Conservation (phyloP, 1,140 invertebrate genomes). For the Musca vetustissima region DNA sequence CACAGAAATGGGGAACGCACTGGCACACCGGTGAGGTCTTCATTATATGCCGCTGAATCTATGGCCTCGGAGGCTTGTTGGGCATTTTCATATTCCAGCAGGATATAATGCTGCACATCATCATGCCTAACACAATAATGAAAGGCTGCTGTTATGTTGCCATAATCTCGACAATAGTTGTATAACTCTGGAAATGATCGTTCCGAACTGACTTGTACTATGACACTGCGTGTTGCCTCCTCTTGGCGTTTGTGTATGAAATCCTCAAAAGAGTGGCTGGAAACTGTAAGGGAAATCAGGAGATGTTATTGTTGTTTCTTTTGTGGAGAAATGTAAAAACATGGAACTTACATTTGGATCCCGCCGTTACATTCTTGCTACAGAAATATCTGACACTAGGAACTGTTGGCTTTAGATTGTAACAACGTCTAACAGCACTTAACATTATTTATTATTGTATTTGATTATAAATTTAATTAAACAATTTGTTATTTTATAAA, state of each 20-base stretch:
- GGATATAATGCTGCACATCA: slow-evolving; percentile 64
- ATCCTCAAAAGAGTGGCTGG: slow-evolving; percentile 41
- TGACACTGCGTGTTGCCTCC: slow-evolving; percentile 57
- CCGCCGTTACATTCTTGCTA: too few relatives aligned
- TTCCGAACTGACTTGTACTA: slow-evolving; percentile 66
- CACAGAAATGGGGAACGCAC: slow-evolving; percentile 67
- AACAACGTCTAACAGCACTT: too few relatives aligned
- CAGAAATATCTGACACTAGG: too few relatives aligned
- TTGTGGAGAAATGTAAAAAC: background rate
- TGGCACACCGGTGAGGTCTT: slow-evolving; percentile 57
- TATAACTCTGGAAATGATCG: slow-evolving; percentile 64
- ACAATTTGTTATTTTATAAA: too few relatives aligned
- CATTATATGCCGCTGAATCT: slow-evolving; percentile 36
- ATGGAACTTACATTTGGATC: slow-evolving; percentile 5
- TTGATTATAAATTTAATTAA: too few relatives aligned
- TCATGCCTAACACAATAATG: slow-evolving; percentile 62
- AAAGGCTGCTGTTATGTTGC: slow-evolving; percentile 62
- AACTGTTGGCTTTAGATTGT: too few relatives aligned
- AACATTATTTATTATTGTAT: too few relatives aligned
- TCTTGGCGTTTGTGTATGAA: slow-evolving; percentile 40
- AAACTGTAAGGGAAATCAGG: background rate
- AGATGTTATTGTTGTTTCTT: background rate
- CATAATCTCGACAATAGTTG: slow-evolving; percentile 65
- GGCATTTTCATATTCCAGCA: slow-evolving; percentile 65
- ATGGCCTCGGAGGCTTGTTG: slow-evolving; percentile 56